Conservation (phyloP, 2,797 vertebrate species). For the Lacerta viridis region DNA sequence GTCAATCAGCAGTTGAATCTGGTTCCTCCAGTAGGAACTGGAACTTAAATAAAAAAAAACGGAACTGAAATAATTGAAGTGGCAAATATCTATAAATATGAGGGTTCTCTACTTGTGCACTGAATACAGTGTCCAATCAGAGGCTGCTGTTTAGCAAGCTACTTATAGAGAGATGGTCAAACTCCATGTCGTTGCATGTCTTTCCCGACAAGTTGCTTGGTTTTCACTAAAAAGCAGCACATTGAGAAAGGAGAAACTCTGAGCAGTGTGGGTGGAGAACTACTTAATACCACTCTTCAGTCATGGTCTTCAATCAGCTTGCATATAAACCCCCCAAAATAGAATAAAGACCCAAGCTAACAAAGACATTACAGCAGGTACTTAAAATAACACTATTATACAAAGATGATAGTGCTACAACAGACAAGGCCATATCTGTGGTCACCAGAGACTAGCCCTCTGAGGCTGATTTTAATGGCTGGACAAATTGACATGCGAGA, state of each 20-base stretch:
- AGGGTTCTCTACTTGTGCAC: neutral
- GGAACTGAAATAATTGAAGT: neutral
- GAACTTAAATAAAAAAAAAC: neutral
- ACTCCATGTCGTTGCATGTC: too few relatives aligned
- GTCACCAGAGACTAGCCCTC: neutral
- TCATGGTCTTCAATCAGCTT: neutral
- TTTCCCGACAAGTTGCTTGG: too few relatives aligned
- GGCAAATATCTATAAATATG: too few relatives aligned
- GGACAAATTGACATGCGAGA: neutral
- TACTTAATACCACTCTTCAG: neutral
- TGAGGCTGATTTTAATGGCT: neutral
- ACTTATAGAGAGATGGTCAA: too few relatives aligned
- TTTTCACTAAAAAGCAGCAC: too few relatives aligned
- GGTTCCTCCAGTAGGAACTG: neutral
- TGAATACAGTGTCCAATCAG: neutral
- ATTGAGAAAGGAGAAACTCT: too few relatives aligned
- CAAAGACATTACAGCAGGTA: neutral
- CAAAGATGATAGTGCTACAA: neutral
- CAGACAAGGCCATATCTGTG: neutral
- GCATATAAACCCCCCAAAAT: neutral
- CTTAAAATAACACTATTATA: neutral
- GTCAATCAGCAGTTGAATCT: neutral
- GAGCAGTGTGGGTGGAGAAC: too few relatives aligned
- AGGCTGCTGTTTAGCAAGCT: too few relatives aligned
- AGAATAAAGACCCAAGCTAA: neutral